phyloP scores from a whole-genome alignment of 2,113 vertebrate species.

The rabbit (Oryctolagus cuniculus) region DNA sequence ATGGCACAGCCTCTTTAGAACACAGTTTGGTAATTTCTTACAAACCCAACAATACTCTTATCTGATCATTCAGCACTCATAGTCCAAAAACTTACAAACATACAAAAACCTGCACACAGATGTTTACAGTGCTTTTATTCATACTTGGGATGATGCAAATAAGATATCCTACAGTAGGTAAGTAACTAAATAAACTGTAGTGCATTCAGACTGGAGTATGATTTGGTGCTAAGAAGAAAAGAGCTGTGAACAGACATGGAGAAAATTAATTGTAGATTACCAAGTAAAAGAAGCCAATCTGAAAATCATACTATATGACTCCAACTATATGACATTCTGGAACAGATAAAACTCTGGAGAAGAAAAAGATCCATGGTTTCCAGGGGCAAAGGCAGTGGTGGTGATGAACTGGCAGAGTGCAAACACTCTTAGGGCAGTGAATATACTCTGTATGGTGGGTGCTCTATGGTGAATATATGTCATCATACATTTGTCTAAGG shows the following conservation, averaged over 20 bases:
- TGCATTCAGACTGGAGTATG: background rate
- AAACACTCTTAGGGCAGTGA: background rate
- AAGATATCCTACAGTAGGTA: background rate
- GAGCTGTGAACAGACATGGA: background rate
- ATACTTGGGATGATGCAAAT: background rate
- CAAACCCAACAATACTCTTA: background rate
- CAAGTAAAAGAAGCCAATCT: background rate
- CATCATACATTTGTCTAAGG: too few relatives aligned
- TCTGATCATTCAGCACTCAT: background rate
- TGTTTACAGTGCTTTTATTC: background rate
- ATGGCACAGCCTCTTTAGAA: background rate
- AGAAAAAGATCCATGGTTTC: background rate
- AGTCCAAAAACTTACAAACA: background rate
- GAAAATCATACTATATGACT: background rate
- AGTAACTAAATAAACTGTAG: background rate
- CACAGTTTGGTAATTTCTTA: background rate
- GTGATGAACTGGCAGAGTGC: too few relatives aligned
- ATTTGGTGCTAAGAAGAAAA: background rate
- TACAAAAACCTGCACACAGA: background rate
- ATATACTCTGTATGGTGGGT: too few relatives aligned
- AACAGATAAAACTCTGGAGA: background rate
- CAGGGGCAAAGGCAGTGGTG: background rate
- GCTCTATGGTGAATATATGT: fast-evolving
- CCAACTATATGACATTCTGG: background rate
- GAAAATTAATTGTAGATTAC: background rate